phyloP scores from a whole-genome alignment of 2,113 vertebrate genomes.

The Tautogolabrus adspersus region DNA sequence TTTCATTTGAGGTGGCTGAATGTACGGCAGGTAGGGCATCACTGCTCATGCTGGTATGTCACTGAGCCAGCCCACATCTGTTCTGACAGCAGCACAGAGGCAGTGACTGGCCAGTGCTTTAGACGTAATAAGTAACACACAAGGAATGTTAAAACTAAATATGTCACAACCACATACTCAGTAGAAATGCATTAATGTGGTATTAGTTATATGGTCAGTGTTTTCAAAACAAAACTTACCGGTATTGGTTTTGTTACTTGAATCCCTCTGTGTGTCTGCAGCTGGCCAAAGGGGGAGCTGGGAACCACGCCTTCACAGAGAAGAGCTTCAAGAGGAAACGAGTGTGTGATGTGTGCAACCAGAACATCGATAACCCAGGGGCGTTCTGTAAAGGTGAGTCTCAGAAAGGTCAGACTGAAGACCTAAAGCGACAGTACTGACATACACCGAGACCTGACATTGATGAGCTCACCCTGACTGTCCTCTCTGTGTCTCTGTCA shows the following conservation, averaged over 20 bases:
- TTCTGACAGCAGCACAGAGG: conserved; percentile 47
- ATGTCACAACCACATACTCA: not conserved
- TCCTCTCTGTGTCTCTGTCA: conserved; percentile 9
- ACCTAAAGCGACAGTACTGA: conserved; percentile 3
- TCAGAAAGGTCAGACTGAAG: conserved; percentile 26
- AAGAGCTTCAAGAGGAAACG: conserved; percentile 69
- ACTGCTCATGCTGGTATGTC: conserved; percentile 37
- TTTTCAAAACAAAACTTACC: not conserved
- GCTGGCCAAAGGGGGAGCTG: conserved; percentile 51
- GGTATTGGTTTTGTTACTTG: not conserved
- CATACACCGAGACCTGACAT: not conserved
- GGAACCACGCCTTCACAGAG: conserved; percentile 65
- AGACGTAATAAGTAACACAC: not conserved
- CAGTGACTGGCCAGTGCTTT: conserved; percentile 13
- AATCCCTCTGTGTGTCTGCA: conserved; percentile 31
- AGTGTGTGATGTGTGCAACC: conserved; percentile 67
- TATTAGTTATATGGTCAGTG: not conserved
- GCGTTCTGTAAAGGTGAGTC: conserved; percentile 76
- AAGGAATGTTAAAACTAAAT: conserved; percentile 2
- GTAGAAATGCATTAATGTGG: not conserved
- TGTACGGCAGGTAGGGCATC: conserved; percentile 35
- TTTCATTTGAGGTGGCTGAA: conserved; percentile 29
- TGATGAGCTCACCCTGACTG: conserved; percentile 8
- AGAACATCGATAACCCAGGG: conserved; percentile 62
- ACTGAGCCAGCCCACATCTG: conserved; percentile 24